phyloP scores from a whole-genome alignment of 2,888 invertebrate genomes.

The Agelastica alni region DNA sequence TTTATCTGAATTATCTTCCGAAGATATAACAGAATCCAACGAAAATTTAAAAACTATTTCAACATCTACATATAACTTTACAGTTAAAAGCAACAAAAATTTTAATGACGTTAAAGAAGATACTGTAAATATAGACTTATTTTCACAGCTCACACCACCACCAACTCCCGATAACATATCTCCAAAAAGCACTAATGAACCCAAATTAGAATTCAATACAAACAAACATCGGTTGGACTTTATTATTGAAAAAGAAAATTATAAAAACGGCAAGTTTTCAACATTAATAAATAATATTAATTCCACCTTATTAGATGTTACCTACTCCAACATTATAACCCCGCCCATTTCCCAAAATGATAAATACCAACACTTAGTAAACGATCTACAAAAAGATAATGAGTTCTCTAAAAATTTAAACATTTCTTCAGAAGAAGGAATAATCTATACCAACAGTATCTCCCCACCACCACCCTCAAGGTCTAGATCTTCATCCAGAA shows the following conservation, averaged over 20 bases:
- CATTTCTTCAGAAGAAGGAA: not conserved
- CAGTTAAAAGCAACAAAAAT: conserved; percentile 18
- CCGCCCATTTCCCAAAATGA: not conserved
- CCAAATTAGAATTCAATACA: conserved; percentile 10
- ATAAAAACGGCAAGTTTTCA: not conserved
- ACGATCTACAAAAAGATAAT: not conserved
- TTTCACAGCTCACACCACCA: conserved; percentile 49
- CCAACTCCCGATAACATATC: conserved; percentile 48
- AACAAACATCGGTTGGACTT: too few species aligned
- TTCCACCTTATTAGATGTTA: too few species aligned
- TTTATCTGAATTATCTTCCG: not conserved
- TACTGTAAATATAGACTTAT: conserved; percentile 25
- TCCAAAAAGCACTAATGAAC: too few species aligned
- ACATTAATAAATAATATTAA: not conserved
- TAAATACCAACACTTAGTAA: not conserved
- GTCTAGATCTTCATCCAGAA: conserved; percentile 47
- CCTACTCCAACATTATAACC: not conserved
- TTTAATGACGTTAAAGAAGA: conserved; percentile 14
- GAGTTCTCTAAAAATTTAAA: not conserved
- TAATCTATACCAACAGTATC: conserved; percentile 34
- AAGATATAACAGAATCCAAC: conserved; percentile 18
- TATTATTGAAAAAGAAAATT: not conserved
- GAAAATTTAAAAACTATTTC: conserved; percentile 28
- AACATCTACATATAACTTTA: conserved; percentile 25
- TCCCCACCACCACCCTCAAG: conserved; percentile 40